Percentiles rank a stretch among this genome's conserved stretches.
These are phyloP conservation scores for Meghimatium bilineatum DNA, from an alignment of 2,888 invertebrate genomes.

Conservation along the genomic window DNA sequence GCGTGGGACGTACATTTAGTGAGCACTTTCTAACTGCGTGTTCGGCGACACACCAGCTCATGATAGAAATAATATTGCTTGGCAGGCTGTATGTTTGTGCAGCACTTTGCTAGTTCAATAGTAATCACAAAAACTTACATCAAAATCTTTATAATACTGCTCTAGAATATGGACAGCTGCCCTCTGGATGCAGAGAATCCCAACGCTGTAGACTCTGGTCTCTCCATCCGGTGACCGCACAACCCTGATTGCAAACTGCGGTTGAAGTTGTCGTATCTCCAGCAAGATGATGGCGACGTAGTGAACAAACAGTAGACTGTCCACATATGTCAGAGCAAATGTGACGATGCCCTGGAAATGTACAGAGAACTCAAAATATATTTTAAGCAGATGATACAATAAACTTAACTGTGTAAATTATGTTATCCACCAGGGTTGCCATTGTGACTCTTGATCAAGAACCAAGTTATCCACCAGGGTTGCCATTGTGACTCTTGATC, in stretches of 20 bases:
- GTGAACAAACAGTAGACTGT: constrained; percentile 95
- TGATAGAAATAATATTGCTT: too few species aligned
- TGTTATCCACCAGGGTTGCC: too few species aligned
- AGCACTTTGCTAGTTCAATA: too few species aligned
- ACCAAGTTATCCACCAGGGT: too few species aligned
- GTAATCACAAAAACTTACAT: constrained; percentile 21
- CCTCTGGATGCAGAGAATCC: constrained; percentile 89
- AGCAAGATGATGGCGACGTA: constrained; percentile 94
- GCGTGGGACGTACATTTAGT: too few species aligned
- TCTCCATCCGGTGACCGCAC: constrained; percentile 97
- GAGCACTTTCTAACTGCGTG: too few species aligned
- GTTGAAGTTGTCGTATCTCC: constrained; percentile 93
- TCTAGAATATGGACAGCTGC: constrained; percentile 96
- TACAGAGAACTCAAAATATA: not conserved
- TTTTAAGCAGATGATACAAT: too few species aligned
- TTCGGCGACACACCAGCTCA: too few species aligned
- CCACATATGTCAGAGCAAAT: constrained; percentile 94
- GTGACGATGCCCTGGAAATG: constrained; percentile 88
- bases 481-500: too few species aligned
- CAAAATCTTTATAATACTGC: constrained; percentile 94
- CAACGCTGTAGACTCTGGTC: constrained; percentile 87
- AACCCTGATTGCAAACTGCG: constrained; percentile 85
- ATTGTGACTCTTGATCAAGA: too few species aligned
- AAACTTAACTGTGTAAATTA: too few species aligned
- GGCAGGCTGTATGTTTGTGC: too few species aligned